These are phyloP conservation scores for Tretioscincus oriximinensis DNA, from an alignment of 2,113 vertebrate species.

Conservation along the genomic window DNA sequence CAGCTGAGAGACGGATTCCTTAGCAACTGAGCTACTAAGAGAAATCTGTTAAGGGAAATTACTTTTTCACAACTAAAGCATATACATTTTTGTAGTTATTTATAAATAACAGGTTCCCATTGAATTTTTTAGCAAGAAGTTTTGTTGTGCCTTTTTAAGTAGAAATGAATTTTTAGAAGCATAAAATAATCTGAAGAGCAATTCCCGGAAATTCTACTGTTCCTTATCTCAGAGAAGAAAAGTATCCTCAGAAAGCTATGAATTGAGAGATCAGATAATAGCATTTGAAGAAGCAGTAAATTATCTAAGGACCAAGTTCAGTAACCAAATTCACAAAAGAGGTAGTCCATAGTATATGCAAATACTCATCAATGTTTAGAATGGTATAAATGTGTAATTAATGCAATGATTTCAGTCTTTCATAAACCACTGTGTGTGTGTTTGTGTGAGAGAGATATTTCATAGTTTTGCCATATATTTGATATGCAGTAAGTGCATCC, in stretches of 20 bases:
- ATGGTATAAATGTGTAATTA: neutral
- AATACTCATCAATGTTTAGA: too few species aligned
- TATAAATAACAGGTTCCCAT: conserved; percentile 63
- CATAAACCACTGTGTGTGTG: neutral
- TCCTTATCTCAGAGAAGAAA: neutral
- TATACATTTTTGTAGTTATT: conserved; percentile 65
- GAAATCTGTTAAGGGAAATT: neutral
- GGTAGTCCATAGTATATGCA: too few species aligned
- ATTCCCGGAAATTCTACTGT: conserved; percentile 31
- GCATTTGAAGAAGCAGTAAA: too few species aligned
- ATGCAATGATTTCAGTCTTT: neutral
- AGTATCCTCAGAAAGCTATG: too few species aligned
- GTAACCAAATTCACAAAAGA: too few species aligned
- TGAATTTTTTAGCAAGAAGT: conserved; percentile 53
- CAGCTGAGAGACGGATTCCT: too few species aligned
- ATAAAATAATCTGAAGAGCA: conserved; percentile 40
- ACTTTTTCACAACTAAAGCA: conserved; percentile 55
- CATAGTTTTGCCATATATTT: neutral
- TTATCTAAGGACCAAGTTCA: too few species aligned
- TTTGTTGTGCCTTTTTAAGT: conserved; percentile 20
- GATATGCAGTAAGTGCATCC: neutral
- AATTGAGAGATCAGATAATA: too few species aligned
- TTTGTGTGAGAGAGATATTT: neutral
- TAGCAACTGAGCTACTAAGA: too few species aligned
- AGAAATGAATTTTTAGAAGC: conserved; percentile 34